Conservation (phyloP, 2,797 vertebrate genomes). For the Glossophaga mutica region DNA sequence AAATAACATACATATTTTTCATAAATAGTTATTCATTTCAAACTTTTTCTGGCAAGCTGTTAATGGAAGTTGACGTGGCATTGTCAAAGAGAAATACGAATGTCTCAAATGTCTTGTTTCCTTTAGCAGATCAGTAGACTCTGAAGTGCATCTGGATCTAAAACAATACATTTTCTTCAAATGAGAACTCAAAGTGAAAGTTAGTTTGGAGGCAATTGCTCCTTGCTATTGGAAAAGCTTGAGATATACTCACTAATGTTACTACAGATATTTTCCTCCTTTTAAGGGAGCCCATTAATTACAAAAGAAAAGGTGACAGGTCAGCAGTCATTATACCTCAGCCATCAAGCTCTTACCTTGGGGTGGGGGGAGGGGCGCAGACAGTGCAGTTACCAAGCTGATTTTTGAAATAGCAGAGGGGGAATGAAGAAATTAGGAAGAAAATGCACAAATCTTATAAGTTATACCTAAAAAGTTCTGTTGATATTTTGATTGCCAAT, state of each 20-base stretch:
- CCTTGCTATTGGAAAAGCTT: not conserved
- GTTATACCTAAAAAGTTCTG: not conserved
- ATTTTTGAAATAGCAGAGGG: not conserved
- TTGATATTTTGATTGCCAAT: constrained; percentile 30
- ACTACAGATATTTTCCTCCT: not conserved
- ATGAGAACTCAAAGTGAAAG: not conserved
- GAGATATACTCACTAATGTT: not conserved
- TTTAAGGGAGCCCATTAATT: not conserved
- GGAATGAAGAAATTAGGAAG: not conserved
- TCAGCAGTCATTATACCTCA: not conserved
- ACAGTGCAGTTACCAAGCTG: not conserved
- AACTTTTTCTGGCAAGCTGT: not conserved
- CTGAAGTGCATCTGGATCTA: not conserved
- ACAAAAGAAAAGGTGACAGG: not conserved
- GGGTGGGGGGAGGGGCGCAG: not conserved
- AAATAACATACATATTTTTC: not conserved
- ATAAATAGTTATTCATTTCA: not conserved
- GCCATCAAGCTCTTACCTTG: not conserved
- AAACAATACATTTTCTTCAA: constrained; percentile 22
- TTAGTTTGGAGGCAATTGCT: not conserved
- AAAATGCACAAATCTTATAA: not conserved
- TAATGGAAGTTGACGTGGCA: not conserved
- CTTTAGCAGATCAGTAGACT: not conserved
- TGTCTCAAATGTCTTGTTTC: not conserved
- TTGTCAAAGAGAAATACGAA: not conserved